phyloP scores from a whole-genome alignment of 2,797 vertebrate genomes.

The Manis crassicaudata region DNA sequence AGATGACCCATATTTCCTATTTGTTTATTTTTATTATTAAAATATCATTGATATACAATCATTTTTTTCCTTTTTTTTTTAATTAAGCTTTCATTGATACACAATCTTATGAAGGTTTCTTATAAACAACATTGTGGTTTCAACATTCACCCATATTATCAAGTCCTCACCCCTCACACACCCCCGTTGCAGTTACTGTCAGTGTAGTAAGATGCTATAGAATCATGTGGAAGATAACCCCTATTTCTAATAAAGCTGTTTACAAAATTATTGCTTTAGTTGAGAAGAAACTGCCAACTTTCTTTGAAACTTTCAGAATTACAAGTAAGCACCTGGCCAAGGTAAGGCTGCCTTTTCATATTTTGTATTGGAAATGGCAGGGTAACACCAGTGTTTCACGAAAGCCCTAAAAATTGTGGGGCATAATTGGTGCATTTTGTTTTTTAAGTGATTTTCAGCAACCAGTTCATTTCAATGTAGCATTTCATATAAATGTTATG shows the following conservation, averaged over 20 bases:
- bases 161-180: too few relatives aligned
- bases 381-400: slow-evolving; percentile 4
- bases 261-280: slow-evolving; percentile 48
- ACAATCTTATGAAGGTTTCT: too few relatives aligned
- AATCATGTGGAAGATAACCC: background rate
- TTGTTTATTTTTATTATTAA: too few relatives aligned
- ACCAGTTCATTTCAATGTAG: background rate
- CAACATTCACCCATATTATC: too few relatives aligned
- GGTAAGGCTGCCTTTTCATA: background rate
- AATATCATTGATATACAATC: too few relatives aligned
- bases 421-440: background rate
- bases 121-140: too few relatives aligned
- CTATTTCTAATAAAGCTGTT: slow-evolving; percentile 3
- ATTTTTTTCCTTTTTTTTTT: too few relatives aligned
- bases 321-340: background rate
- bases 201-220: too few relatives aligned
- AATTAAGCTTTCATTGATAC: too few relatives aligned
- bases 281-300: slow-evolving; percentile 6
- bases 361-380: slow-evolving; percentile 15
- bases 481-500: background rate
- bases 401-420: background rate
- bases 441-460: slow-evolving; percentile 9
- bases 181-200: too few relatives aligned
- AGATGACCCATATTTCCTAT: background rate
- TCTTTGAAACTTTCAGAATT: slow-evolving; percentile 39